A percentile compares a stretch with the other conserved stretches of the same genome.
These are phyloP conservation scores for Meteorus colon DNA, from an alignment of 2,888 invertebrate genomes.

Conservation along the genomic window DNA sequence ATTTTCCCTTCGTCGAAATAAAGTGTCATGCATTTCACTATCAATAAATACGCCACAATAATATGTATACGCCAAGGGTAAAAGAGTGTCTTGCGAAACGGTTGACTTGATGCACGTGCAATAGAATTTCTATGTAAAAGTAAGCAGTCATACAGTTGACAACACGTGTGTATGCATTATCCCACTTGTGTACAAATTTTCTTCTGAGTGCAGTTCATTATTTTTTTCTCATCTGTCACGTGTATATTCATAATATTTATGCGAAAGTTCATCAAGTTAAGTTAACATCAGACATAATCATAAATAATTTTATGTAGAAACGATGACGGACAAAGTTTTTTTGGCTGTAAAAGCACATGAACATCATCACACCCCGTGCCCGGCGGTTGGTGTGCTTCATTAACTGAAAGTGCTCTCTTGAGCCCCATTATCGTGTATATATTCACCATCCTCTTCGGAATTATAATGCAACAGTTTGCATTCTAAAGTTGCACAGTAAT, in stretches of 20 bases:
- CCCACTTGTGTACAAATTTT: not conserved
- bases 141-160: not conserved
- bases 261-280: not conserved
- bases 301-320: constrained; percentile 2
- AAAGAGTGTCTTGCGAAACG: constrained; percentile 30
- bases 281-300: not conserved
- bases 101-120: constrained; percentile 53
- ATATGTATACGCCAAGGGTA: not conserved
- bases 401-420: constrained; percentile 29
- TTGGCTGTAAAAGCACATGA: not conserved
- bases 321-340: not conserved
- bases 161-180: not conserved
- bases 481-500: constrained; percentile 41
- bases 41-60: constrained; percentile 27
- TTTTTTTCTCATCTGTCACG: not conserved
- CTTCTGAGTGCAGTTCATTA: not conserved
- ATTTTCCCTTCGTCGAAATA: constrained; percentile 12
- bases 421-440: constrained; percentile 51
- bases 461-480: constrained; percentile 71
- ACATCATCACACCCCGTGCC: constrained; percentile 1
- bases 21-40: constrained; percentile 14
- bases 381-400: constrained; percentile 39
- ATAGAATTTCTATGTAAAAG: constrained; percentile 51
- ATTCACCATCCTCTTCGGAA: constrained; percentile 59
- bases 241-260: not conserved